Conservation (phyloP, 2,113 vertebrate species). For the Sciurus niger region DNA sequence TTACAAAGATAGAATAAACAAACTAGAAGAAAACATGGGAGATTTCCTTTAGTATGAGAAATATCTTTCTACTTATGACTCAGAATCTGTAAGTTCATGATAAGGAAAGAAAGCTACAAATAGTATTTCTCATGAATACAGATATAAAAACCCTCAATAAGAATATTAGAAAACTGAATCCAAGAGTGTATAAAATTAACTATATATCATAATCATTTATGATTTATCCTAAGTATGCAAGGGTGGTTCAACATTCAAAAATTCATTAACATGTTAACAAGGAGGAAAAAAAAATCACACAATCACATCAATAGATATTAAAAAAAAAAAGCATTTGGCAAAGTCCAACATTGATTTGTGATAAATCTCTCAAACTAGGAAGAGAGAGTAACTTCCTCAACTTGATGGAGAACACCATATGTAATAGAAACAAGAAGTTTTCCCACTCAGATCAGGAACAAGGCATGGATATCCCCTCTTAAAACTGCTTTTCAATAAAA, state of each 20-base stretch:
- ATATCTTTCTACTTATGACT: slow-evolving; percentile 2
- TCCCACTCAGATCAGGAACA: neutral
- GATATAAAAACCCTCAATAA: neutral
- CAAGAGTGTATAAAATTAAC: neutral
- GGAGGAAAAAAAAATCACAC: neutral
- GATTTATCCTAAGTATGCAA: neutral
- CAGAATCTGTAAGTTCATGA: neutral
- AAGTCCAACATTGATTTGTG: neutral
- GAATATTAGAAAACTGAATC: neutral
- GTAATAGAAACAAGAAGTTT: neutral
- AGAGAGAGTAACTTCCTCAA: neutral
- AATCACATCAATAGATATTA: neutral
- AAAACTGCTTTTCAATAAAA: neutral
- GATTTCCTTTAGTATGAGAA: neutral
- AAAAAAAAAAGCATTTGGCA: neutral
- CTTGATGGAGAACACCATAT: neutral
- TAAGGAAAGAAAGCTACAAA: neutral
- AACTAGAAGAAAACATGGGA: neutral
- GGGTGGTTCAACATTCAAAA: neutral
- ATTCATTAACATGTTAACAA: neutral
- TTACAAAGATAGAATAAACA: neutral
- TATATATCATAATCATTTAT: neutral
- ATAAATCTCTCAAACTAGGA: neutral
- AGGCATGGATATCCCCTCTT: neutral
- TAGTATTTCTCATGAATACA: neutral